Base-by-base conservation (phyloP, 2,113 vertebrate genomes). In the Mobula birostris region DNA sequence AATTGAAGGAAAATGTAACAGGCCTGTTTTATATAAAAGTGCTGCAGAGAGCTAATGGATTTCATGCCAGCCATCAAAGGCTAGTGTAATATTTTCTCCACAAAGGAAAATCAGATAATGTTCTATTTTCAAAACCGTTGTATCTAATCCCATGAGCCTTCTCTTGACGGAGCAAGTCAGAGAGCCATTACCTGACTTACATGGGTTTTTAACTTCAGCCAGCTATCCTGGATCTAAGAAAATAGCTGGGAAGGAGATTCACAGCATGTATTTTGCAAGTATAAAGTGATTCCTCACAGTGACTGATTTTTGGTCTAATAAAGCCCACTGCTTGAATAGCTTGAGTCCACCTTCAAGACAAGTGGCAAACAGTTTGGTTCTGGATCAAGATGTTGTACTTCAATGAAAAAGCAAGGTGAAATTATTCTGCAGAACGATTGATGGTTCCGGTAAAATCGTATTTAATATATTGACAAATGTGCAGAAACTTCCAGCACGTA, bases 11-110 rank as follows among this genome's bases (percentile, higher is more conserved):
- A 87, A 87, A 24, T 29, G 27, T 11, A 87, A 58, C 58, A 61
- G 48, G n/a, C 27, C 19, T 61, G 40, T 61, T 56, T 87, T 24
- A 14, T 87, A 29, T 56, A 87, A 14, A 87, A 87, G 14, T 61
- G 32, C 83, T 87, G 56, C 83, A 61, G 58, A 87, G 58, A 82
- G 32, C 11, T 82, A 82, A 82, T 82, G 79, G 79, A 82, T 82
- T 82, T 82, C 79, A 40, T 82, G 32, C 79, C 79, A 82, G 17
- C 36, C 79, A 48, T 82, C 32, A 80, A 56, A 87, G 82, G 48
- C 48, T 27, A 24, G 27, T 61, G 56, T n/a, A 87, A 61, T 87
- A 24, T 29, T 87, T 82, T 87, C 12, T 61, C 24, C 58, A 85
- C 27, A 27, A 87, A 61, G 36, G 5, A 82, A 82, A 48, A 82